These are phyloP conservation scores for Pseudochaenichthys georgianus DNA, from an alignment of 2,797 vertebrate genomes.

Conservation along the genomic window DNA sequence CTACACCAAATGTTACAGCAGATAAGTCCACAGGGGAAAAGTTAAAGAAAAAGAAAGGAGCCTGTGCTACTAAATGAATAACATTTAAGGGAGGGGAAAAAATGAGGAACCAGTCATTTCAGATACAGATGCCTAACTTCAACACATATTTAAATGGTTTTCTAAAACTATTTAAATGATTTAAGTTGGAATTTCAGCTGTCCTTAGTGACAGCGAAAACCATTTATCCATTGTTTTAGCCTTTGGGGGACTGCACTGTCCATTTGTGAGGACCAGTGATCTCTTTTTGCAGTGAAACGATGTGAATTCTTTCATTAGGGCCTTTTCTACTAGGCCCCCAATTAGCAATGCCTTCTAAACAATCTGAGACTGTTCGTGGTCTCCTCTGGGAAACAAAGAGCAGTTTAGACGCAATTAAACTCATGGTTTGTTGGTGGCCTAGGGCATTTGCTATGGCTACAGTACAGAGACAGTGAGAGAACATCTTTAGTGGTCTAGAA, in stretches of 20 bases:
- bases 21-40: conserved; percentile 7
- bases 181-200: not conserved
- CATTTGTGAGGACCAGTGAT: conserved; percentile 36
- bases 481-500: conserved; percentile 45
- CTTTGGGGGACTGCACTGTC: conserved; percentile 13
- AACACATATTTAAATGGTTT: not conserved
- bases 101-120: not conserved
- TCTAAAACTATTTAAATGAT: not conserved
- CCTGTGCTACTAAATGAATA: conserved; percentile 16
- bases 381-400: conserved; percentile 73
- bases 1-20: conserved; percentile 62
- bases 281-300: conserved; percentile 47
- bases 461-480: conserved; percentile 34
- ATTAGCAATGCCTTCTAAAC: conserved; percentile 75
- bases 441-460: conserved; percentile 48
- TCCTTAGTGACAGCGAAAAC: not conserved
- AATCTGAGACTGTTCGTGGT: conserved; percentile 70
- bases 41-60: conserved; percentile 18
- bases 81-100: not conserved
- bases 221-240: conserved; percentile 26
- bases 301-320: conserved; percentile 71
- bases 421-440: conserved; percentile 60
- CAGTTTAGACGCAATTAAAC: conserved; percentile 78
- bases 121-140: not conserved
- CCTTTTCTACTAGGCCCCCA: conserved; percentile 62